Evolutionary conservation across 2,113 vertebrate genomes (phyloP), one percentile per base, ranked within the genome.

Genomic region (Origma solitaria): DNA sequence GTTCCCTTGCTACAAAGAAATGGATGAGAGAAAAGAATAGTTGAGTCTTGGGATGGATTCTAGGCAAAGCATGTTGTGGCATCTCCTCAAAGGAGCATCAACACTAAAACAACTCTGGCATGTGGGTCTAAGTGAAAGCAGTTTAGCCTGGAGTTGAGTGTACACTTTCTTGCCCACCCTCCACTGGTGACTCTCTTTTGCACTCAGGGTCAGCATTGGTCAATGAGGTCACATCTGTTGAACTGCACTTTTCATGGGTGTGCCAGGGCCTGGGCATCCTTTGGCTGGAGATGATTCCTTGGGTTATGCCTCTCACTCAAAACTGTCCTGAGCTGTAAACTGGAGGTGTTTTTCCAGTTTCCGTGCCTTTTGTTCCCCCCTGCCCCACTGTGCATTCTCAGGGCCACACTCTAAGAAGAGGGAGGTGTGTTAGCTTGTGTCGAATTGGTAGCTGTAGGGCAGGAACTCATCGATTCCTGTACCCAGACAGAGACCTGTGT

Each of bases 1-100:
- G 70, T 87, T 95, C 82, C 51, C 92, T 95, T 87, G 81, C 91
- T 95, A 95, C 42, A 91, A 96, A 92, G 93, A 89, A 85, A 89
- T 53, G 66, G 75, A 90, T 1, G 37, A 94, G 42, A 95, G 53
- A 87, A 96, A 94, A 92, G 23, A 85, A 65, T 24, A 13, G 8
- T 70, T 92, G 82, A 95, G 78, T 85, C 53, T 75, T 79, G n/a
- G 20, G 37, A 82, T 82, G 8, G 25, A 54, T 66, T 82, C 70
- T 82, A 40, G 15, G 21, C 6, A 57, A 94, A 85, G 18, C 25
- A 82, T 27, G 3, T 69, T 64, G 18, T 37, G 31, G 37, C 21
- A 49, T 64, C 40, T 79, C n/a, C 25, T 38, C 28, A 76, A 10
- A 68, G 56, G 12, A 69, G 31, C 8, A 37, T 75, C 19, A 54